phyloP scores from a whole-genome alignment of 2,888 invertebrate genomes.

The Ochropleura leucogaster region DNA sequence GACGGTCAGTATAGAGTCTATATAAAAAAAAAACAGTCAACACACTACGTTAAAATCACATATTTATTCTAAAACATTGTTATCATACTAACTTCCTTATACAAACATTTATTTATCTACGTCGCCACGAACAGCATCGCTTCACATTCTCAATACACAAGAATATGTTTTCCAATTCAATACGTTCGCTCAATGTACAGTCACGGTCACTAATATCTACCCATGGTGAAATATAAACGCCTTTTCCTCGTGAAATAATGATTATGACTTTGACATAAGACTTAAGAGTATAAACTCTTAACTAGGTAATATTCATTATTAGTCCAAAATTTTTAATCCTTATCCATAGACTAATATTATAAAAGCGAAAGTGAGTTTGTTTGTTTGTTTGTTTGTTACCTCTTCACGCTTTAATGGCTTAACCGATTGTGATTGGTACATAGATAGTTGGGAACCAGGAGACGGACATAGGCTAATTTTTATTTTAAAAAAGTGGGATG shows the following conservation, averaged over 20 bases:
- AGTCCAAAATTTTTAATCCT: too few relatives aligned
- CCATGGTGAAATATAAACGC: not conserved
- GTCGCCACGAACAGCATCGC: not conserved
- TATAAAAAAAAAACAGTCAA: too few relatives aligned
- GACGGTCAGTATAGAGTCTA: too few relatives aligned
- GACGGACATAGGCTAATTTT: too few relatives aligned
- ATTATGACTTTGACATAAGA: not conserved
- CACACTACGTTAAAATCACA: not conserved
- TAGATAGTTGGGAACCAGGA: too few relatives aligned
- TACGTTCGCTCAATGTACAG: slow-evolving; percentile 62
- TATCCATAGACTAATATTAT: too few relatives aligned
- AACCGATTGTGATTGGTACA: too few relatives aligned
- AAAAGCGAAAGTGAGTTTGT: too few relatives aligned
- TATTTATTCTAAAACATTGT: slow-evolving; percentile 5
- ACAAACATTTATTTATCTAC: slow-evolving; percentile 37
- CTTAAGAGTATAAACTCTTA: not conserved
- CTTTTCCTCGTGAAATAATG: not conserved
- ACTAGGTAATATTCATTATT: too few relatives aligned
- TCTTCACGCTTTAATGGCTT: too few relatives aligned
- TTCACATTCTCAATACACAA: slow-evolving; percentile 49
- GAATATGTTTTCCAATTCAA: slow-evolving; percentile 75
- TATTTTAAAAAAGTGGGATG: too few relatives aligned
- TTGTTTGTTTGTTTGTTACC: too few relatives aligned
- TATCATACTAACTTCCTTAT: slow-evolving; percentile 10
- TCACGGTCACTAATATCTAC: not conserved